Base-by-base conservation (phyloP, 1,140 invertebrate genomes). In the Bombus vancouverensis region DNA sequence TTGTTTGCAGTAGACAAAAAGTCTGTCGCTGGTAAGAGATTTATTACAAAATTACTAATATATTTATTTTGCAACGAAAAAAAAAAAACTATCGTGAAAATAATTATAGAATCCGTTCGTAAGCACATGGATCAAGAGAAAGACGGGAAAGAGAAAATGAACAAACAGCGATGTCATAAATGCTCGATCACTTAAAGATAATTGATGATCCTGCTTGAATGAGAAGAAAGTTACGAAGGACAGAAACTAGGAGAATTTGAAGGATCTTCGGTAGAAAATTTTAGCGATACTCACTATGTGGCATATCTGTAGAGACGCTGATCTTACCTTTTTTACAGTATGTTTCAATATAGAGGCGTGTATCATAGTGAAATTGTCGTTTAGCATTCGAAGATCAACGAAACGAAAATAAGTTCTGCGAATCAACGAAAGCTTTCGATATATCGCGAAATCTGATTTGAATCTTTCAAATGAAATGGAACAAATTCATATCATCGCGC, bases 1-100 rank as follows among this genome's bases (percentile, higher is more conserved):
- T 93, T 97, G 47, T 95, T 95, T 22, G 96, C 96, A 4, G 96
- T 97, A 70, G 96, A 96, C 70, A 96, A 96, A 91, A 96, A 96
- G 89, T 93, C 95, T 28, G 83, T 97, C 34, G 97, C 97, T 87
- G 97, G 93, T 94, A 90, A 86, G 65, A 22, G 0, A 22, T 9
- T 66, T 44, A 39, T 65, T 39, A 32, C 47, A 57, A 65, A n/a
- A 53, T 47, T 79, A 15, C 22, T 32, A 28, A 13, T n/a, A 12
- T 34, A 42, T 37, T 10, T 42, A 12, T 3, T 76, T 68, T 10
- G 6, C 32, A 2, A 13, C 2, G 32, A 66, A 3, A 66, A 34
- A 66, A 0, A 25, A n/a, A 42, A 15, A 15, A 44, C 2, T 22
- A 28, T 73, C 18, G 15, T 89, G 80, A 65, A 13, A 42, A 28